Evolutionary conservation across 2,888 invertebrate genomes (phyloP).

Genomic region (Patella caerulea): DNA sequence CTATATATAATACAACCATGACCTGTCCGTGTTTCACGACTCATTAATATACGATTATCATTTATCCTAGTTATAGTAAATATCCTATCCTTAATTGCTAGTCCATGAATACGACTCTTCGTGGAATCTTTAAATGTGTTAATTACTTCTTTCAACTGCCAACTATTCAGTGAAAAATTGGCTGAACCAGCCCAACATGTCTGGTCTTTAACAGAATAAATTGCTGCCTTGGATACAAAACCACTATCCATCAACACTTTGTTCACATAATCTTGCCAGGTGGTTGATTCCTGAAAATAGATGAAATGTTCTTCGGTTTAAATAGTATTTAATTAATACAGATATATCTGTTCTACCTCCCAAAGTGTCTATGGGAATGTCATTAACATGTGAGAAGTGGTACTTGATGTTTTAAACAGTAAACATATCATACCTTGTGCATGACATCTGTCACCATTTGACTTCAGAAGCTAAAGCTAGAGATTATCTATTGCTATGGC

Average conservation of each 20-base stretch:
- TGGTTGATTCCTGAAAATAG: slow-evolving; percentile 44
- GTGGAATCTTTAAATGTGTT: slow-evolving; percentile 50
- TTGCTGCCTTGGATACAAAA: slow-evolving; percentile 49
- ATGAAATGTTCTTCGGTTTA: not conserved
- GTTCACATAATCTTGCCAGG: slow-evolving; percentile 57
- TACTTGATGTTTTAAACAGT: too few species aligned
- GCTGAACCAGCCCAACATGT: slow-evolving; percentile 49
- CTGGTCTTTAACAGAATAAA: slow-evolving; percentile 45
- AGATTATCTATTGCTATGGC: too few species aligned
- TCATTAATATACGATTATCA: slow-evolving; percentile 47
- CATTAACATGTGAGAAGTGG: too few species aligned
- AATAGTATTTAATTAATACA: too few species aligned
- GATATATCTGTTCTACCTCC: too few species aligned
- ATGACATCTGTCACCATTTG: too few species aligned
- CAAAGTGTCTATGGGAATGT: too few species aligned
- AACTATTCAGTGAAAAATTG: slow-evolving; percentile 41
- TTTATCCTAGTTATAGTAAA: slow-evolving; percentile 52
- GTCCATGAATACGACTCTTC: slow-evolving; percentile 45
- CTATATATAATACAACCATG: slow-evolving; percentile 51
- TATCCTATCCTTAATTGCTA: slow-evolving; percentile 38
- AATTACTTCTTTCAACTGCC: slow-evolving; percentile 44
- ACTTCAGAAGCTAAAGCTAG: too few species aligned
- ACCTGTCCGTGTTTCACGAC: slow-evolving; percentile 47
- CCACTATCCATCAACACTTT: slow-evolving; percentile 54
- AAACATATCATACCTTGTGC: too few species aligned